These are phyloP conservation scores for Willowsia nigromaculata DNA, from an alignment of 2,888 invertebrate species.

Conservation along the genomic window DNA sequence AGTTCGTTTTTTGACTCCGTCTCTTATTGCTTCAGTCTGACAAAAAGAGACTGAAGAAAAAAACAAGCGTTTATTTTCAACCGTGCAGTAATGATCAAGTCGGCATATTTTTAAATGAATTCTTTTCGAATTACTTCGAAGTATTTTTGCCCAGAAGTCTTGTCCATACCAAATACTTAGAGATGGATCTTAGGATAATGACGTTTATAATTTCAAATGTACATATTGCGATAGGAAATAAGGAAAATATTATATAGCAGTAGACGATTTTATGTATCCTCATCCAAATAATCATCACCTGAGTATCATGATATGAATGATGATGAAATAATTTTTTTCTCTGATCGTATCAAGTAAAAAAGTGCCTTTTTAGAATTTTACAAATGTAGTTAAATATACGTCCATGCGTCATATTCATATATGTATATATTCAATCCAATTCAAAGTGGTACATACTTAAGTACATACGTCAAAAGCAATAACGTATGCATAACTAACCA, in stretches of 20 bases:
- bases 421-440: slow-evolving; percentile 27
- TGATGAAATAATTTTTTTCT: slow-evolving; percentile 52
- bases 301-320: slow-evolving; percentile 65
- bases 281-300: slow-evolving; percentile 68
- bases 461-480: slow-evolving; percentile 44
- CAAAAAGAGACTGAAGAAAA: slow-evolving; percentile 51
- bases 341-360: slow-evolving; percentile 48
- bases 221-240: slow-evolving; percentile 17
- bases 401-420: neutral
- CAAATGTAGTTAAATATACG: slow-evolving; percentile 10
- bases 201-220: slow-evolving; percentile 21
- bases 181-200: neutral
- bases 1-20: slow-evolving; percentile 59
- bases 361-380: slow-evolving; percentile 39
- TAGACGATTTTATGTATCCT: slow-evolving; percentile 30
- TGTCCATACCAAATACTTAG: slow-evolving; percentile 13
- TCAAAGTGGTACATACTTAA: neutral
- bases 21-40: slow-evolving; percentile 54
- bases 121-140: slow-evolving; percentile 37
- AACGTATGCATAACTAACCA: slow-evolving; percentile 61
- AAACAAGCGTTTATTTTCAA: slow-evolving; percentile 34
- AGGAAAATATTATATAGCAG: neutral
- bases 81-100: slow-evolving; percentile 59
- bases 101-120: slow-evolving; percentile 63
- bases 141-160: slow-evolving; percentile 15